Base-by-base conservation (phyloP, 2,888 invertebrate genomes). In the Phymatocera aterrima region DNA sequence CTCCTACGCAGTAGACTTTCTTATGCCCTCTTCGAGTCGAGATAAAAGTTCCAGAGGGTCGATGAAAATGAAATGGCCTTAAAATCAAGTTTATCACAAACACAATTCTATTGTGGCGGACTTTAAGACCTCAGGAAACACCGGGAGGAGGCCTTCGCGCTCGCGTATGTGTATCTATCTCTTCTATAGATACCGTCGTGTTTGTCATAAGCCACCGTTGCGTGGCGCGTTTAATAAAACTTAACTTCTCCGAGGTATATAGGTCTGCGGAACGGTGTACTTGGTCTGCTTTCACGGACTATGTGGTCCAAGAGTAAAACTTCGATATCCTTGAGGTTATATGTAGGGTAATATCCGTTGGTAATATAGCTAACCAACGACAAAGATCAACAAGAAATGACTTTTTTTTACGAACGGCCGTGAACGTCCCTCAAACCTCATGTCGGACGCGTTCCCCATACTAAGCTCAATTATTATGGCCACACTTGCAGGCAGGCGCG, bases 61-160 rank as follows among this genome's bases (percentile, higher is more conserved):
- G 75, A 57, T 75, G 60, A 75, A 75, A 75, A 60, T 75, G 75
- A 57, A 75, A 75, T 43, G 75, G 60, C 60, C 75, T 60, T 75
- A 60, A 75, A 75, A 75, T 75, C 75, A 60, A 75, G 75, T 60
- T 60, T 72, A 15, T 57, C 37, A 57, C 75, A 60, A 57, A 75
- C 75, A 60, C 57, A 37, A 57, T 75, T 75, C 75, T 57, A 57
- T 75, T 43, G 75, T 60, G 60, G 28, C 57, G 75, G 57, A 57
- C 54, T 37, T 60, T 54, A 54, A 54, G 57, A 60, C 40, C 40
- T n/a, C n/a, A 18, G 57, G 31, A 57, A 60, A 51, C 34, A 40
- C 40, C 37, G 40, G 18, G 40, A 57, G 40, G 57, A 37, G 68
- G 37, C 37, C 57, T 21, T 31, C 72, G 40, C 24, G 6, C 5